phyloP scores from a whole-genome alignment of 2,888 invertebrate species.

The Drosophila atripex region DNA sequence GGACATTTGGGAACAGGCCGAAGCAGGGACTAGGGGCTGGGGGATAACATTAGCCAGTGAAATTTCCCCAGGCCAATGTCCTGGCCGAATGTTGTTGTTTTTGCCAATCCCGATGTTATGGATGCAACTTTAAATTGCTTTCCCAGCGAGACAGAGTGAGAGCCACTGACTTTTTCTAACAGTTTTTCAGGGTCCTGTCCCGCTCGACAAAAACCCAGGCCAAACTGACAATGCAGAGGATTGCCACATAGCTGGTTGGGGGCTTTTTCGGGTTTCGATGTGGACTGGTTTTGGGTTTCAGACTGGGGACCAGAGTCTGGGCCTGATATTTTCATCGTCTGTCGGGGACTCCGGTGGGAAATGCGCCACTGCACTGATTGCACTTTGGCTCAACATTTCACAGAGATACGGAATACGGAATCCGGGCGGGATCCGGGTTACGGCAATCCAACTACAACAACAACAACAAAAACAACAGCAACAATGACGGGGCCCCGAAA shows the following conservation, averaged over 20 bases:
- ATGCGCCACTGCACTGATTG: slow-evolving; percentile 76
- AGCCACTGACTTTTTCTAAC: slow-evolving; percentile 64
- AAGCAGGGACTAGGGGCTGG: not conserved
- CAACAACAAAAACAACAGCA: not conserved
- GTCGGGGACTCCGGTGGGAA: slow-evolving; percentile 65
- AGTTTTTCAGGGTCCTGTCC: slow-evolving; percentile 22
- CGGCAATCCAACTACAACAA: not conserved
- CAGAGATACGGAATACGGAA: slow-evolving; percentile 49
- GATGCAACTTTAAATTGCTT: slow-evolving; percentile 79
- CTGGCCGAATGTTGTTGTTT: slow-evolving; percentile 38
- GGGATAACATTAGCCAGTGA: slow-evolving; percentile 72
- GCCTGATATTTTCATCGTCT: slow-evolving; percentile 48
- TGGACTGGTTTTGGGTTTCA: slow-evolving; percentile 6
- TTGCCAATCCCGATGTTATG: slow-evolving; percentile 66
- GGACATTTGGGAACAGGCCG: slow-evolving; percentile 41
- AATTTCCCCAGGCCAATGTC: slow-evolving; percentile 70
- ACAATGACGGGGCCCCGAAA: slow-evolving; percentile 42
- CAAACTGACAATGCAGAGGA: slow-evolving; percentile 70
- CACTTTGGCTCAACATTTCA: slow-evolving; percentile 78
- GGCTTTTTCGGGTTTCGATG: slow-evolving; percentile 8
- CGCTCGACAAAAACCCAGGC: not conserved
- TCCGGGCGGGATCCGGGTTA: slow-evolving; percentile 4
- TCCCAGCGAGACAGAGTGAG: slow-evolving; percentile 44
- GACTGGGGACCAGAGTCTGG: slow-evolving; percentile 11
- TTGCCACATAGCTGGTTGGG: slow-evolving; percentile 46